Conservation (phyloP, 1,140 invertebrate species). For the Nasonia vitripennis region DNA sequence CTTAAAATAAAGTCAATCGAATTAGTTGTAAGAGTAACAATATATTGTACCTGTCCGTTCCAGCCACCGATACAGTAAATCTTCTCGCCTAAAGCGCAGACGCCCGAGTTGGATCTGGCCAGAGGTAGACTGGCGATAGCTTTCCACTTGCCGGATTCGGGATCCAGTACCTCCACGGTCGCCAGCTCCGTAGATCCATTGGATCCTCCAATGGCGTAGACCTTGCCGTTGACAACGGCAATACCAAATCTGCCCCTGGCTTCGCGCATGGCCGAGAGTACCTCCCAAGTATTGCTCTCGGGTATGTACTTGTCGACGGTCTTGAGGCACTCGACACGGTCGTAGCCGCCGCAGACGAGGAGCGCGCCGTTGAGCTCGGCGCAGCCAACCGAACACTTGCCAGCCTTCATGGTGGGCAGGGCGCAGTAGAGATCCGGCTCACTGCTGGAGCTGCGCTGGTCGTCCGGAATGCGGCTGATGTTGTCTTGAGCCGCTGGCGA, state of each 20-base stretch:
- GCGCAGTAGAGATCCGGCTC: constrained; percentile 78
- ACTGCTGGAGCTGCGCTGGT: constrained; percentile 59
- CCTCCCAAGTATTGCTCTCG: constrained; percentile 81
- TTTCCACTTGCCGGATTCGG: constrained; percentile 77
- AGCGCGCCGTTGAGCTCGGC: constrained; percentile 81
- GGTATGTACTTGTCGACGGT: constrained; percentile 85
- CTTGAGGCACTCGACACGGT: constrained; percentile 87
- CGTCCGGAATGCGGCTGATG: constrained; percentile 58
- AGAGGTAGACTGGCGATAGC: constrained; percentile 78
- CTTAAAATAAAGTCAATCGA: neutral
- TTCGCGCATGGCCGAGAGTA: constrained; percentile 81
- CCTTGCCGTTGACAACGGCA: constrained; percentile 79
- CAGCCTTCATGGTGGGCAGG: constrained; percentile 81
- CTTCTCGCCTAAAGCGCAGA: constrained; percentile 81
- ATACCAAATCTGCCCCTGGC: constrained; percentile 86
- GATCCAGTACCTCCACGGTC: constrained; percentile 81
- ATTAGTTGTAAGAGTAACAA: no score
- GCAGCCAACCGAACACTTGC: constrained; percentile 85
- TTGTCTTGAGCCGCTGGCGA: constrained; percentile 69
- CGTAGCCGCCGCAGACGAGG: constrained; percentile 89
- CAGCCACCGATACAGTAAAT: constrained; percentile 89
- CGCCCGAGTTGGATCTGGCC: constrained; percentile 83
- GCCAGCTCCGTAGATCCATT: constrained; percentile 85
- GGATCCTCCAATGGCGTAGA: constrained; percentile 88
- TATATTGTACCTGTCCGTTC: constrained; percentile 79